A percentile compares a stretch with the other conserved stretches of the same genome.
These are phyloP conservation scores for Megamerina dolium DNA, from an alignment of 2,888 invertebrate genomes.

Conservation along the genomic window DNA sequence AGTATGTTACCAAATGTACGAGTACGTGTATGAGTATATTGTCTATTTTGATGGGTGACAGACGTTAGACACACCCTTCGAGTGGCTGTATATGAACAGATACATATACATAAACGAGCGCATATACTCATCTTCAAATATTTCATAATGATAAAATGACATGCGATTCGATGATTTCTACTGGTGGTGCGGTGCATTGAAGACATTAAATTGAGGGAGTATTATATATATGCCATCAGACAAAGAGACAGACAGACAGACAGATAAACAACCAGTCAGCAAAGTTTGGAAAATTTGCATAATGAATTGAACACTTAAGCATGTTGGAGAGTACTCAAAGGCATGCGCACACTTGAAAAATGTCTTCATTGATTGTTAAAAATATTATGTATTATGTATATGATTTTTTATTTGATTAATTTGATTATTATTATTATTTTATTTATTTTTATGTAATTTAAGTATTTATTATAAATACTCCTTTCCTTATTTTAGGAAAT, in stretches of 20 bases:
- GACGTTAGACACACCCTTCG: slow-evolving; percentile 12
- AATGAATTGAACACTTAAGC: slow-evolving; percentile 3
- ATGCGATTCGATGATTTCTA: slow-evolving; percentile 1
- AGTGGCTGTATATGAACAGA: background rate
- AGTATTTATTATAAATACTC: too few species aligned
- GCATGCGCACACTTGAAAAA: background rate
- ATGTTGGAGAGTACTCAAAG: background rate
- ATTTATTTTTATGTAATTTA: too few species aligned
- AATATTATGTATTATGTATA: too few species aligned
- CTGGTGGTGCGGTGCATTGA: slow-evolving; percentile 1
- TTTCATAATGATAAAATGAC: slow-evolving; percentile 12
- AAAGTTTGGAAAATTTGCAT: background rate
- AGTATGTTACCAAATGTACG: background rate
- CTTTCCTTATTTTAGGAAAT: too few species aligned
- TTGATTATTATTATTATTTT: too few species aligned
- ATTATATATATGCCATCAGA: slow-evolving; percentile 1
- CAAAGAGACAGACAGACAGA: background rate
- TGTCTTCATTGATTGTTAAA: too few species aligned
- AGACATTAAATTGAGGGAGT: slow-evolving; percentile 2
- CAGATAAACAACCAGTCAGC: background rate
- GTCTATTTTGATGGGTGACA: slow-evolving; percentile 7
- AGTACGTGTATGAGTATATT: background rate
- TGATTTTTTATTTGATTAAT: too few species aligned
- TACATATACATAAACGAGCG: slow-evolving; percentile 8
- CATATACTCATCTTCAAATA: background rate